Evolutionary conservation across 2,797 vertebrate genomes (phyloP).

Genomic region (Hafferia zeledoni): DNA sequence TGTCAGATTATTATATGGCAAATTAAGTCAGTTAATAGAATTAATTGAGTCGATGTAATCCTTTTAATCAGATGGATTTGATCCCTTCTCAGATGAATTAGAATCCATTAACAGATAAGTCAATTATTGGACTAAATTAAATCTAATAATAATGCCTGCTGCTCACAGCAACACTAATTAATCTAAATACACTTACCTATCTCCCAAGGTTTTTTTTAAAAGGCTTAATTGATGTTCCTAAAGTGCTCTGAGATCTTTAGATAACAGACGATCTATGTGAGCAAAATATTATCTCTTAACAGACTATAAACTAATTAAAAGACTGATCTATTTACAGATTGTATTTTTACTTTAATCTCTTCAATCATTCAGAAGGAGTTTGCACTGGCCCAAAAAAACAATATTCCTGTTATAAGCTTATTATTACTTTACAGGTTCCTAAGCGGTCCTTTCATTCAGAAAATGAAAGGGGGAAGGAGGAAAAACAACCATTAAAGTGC

Average conservation of each 20-base stretch:
- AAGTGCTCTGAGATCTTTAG: conserved; percentile 59
- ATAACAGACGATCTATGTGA: conserved; percentile 43
- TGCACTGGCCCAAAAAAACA: conserved; percentile 41
- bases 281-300: conserved; percentile 59
- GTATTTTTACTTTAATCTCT: conserved; percentile 60
- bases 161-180: conserved; percentile 61
- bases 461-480: conserved; percentile 44
- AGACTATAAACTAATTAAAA: conserved; percentile 62
- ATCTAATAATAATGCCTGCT: conserved; percentile 59
- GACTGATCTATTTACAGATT: conserved; percentile 61
- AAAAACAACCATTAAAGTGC: conserved; percentile 51
- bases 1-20: conserved; percentile 55
- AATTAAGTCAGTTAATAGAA: conserved; percentile 64
- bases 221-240: conserved; percentile 57
- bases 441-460: conserved; percentile 62
- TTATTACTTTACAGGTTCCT: conserved; percentile 61
- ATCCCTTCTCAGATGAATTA: conserved; percentile 55
- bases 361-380: conserved; percentile 17
- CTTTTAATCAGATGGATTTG: conserved; percentile 63
- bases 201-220: conserved; percentile 16
- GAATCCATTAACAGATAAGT: conserved; percentile 66
- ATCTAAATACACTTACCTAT: conserved; percentile 66
- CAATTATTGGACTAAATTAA: conserved; percentile 67
- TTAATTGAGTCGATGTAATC: conserved; percentile 60
- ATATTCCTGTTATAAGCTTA: conserved; percentile 57